A percentile compares a stretch with the other conserved stretches of the same genome.
Conservation (phyloP, 1,140 invertebrate species). For the Eumaeus atala region DNA sequence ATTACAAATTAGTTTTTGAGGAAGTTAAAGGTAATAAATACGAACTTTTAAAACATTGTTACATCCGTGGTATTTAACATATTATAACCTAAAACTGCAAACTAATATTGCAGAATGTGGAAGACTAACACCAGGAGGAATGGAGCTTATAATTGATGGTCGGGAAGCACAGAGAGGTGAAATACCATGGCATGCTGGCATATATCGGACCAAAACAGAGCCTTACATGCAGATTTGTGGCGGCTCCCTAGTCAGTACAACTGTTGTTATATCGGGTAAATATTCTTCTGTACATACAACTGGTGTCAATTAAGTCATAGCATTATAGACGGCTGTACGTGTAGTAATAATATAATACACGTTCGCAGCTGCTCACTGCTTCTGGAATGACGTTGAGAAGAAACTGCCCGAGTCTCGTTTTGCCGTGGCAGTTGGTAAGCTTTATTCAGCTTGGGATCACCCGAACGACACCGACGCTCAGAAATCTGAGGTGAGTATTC, state of each 20-base stretch:
- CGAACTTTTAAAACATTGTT: background rate
- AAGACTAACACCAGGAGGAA: conserved; percentile 15
- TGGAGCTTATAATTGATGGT: conserved; percentile 12
- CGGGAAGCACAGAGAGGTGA: conserved; percentile 11
- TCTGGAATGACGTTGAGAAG: conserved; percentile 43
- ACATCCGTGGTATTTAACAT: too few relatives aligned
- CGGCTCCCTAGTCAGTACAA: conserved; percentile 57
- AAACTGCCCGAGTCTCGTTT: conserved; percentile 26
- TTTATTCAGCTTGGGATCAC: conserved; percentile 42
- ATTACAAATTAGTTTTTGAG: too few relatives aligned
- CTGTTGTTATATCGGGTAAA: conserved; percentile 32
- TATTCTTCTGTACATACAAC: too few relatives aligned
- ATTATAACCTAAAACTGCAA: too few relatives aligned
- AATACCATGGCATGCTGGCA: conserved; percentile 23
- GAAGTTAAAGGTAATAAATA: too few relatives aligned
- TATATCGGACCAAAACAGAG: conserved; percentile 10
- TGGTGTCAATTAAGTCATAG: background rate
- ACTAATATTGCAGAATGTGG: conserved; percentile 18
- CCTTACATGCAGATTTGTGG: conserved; percentile 61
- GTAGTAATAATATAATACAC: background rate
- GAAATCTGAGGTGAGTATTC: conserved; percentile 38
- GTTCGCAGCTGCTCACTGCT: conserved; percentile 60
- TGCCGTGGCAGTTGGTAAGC: conserved; percentile 52
- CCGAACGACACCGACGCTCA: conserved; percentile 38
- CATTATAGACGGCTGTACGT: too few relatives aligned